Conservation (phyloP, 2,888 invertebrate genomes). For the Brachypterus glaber region DNA sequence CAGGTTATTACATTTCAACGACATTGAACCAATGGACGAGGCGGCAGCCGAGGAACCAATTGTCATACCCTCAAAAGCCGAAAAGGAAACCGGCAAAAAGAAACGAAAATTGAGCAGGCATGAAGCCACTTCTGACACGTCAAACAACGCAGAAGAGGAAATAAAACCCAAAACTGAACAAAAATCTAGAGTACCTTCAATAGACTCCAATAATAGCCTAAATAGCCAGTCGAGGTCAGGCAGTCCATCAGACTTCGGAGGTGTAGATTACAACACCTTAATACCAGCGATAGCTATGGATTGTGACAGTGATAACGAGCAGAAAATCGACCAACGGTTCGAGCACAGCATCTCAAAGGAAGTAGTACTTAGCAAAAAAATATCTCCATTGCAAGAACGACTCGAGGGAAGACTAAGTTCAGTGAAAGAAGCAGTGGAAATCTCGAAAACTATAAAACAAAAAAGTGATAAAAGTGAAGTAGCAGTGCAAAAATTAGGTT, state of each 20-base stretch:
- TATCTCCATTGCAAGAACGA: too few species aligned
- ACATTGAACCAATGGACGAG: conserved; percentile 55
- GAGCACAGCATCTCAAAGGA: conserved; percentile 11
- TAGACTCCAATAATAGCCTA: conserved; percentile 25
- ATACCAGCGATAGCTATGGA: conserved; percentile 38
- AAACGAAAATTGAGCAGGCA: conserved; percentile 37
- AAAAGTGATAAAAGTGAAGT: conserved; percentile 45
- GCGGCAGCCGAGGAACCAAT: conserved; percentile 45
- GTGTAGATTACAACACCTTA: conserved; percentile 37
- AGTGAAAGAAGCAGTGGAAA: conserved; percentile 29
- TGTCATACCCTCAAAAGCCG: conserved; percentile 33
- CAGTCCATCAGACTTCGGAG: conserved; percentile 34
- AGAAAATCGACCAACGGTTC: conserved; percentile 24
- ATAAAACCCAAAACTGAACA: conserved; percentile 13
- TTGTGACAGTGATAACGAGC: conserved; percentile 33
- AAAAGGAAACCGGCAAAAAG: conserved; percentile 19
- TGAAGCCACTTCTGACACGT: conserved; percentile 17
- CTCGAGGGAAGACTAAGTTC: conserved; percentile 27
- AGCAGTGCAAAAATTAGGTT: conserved; percentile 58
- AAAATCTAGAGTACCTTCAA: conserved; percentile 33
- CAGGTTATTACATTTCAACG: conserved; percentile 68
- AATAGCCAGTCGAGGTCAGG: conserved; percentile 32
- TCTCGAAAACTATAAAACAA: conserved; percentile 36
- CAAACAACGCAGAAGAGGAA: conserved; percentile 14
- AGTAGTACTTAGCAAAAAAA: conserved; percentile 20